Conservation (phyloP, 2,888 invertebrate species). For the Ophion ellenae region DNA sequence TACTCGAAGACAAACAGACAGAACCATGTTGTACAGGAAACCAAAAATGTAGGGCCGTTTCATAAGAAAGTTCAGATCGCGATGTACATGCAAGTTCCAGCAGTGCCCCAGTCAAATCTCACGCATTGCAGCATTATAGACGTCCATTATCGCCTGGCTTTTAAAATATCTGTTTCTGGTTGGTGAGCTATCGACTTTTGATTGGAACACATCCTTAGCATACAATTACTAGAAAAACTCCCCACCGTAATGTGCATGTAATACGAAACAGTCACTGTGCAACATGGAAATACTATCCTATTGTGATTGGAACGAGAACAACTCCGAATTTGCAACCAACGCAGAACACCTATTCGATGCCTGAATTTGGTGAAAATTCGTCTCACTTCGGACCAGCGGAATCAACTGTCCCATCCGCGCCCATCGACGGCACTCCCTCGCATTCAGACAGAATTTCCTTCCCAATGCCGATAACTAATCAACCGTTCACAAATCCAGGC, state of each 20-base stretch:
- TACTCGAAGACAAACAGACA: slow-evolving; percentile 34
- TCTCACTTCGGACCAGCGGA: not conserved
- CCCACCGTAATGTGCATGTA: not conserved
- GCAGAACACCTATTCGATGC: not conserved
- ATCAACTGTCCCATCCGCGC: slow-evolving; percentile 3
- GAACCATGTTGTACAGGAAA: slow-evolving; percentile 4
- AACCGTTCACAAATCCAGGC: slow-evolving; percentile 11
- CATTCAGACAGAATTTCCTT: not conserved
- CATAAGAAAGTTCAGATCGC: slow-evolving; percentile 31
- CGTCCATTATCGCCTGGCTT: slow-evolving; percentile 72
- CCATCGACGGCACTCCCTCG: not conserved
- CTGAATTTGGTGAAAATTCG: not conserved
- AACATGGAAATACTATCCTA: slow-evolving; percentile 46
- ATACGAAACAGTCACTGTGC: slow-evolving; percentile 57
- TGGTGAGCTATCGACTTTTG: slow-evolving; percentile 42
- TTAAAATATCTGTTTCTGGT: slow-evolving; percentile 59
- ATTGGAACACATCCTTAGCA: not conserved
- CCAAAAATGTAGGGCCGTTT: slow-evolving; percentile 50
- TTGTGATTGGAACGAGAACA: slow-evolving; percentile 65
- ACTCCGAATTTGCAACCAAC: slow-evolving; percentile 13
- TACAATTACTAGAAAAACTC: not conserved
- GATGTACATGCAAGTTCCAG: slow-evolving; percentile 70
- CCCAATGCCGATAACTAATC: slow-evolving; percentile 1
- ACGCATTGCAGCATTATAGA: slow-evolving; percentile 74
- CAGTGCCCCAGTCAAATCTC: slow-evolving; percentile 73